Base-by-base conservation (phyloP, 2,797 vertebrate genomes). In the Todus mexicanus region DNA sequence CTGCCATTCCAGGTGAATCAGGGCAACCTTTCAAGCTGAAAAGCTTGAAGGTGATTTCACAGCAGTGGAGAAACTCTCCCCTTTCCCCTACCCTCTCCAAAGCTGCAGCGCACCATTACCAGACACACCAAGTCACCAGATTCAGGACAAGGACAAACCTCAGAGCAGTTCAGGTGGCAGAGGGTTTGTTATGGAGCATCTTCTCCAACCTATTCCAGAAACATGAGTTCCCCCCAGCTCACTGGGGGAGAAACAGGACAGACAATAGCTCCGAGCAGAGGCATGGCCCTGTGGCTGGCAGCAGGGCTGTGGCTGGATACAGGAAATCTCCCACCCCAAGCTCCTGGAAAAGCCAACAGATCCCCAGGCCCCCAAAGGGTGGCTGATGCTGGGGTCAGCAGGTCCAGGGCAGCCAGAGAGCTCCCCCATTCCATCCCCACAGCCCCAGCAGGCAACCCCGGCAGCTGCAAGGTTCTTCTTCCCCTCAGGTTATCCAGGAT, bases 261-360 rank as follows among this genome's bases (percentile, higher is more conserved):
- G 53, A 13, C 3, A 9, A 35, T 7, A 85, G 22, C 68, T 53
- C 75, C 35, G 40, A 84, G 68, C 22, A 22, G 4, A 48, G 0
- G 1, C 29, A 15, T 3, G 18, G 31, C 15, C 19, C 71, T 2
- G 0, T 0, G 1, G 70, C 47, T 59, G 57, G 25, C 45, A 72
- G 50, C 3, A 0, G 42, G 37, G 26, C 43, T 74, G 53, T 17
- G 42, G 22, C 37, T 87, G 59, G 26, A 57, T 20, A 37, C 2
- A 2, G 47, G n/a, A n/a, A n/a, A 83, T 11, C 5, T 2, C 9
- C 10, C 1, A 7, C 45, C 37, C 64, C 56, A 76, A 69, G 66
- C 31, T 53, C 17, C 64, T 54, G 38, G 23, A 66, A 33, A 29
- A 83, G 42, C 26, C 75, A 72, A 40, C 31, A 64, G 54, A 51